Evolutionary conservation across 2,888 invertebrate species (phyloP).

Genomic region (Latheticus oryzae): DNA sequence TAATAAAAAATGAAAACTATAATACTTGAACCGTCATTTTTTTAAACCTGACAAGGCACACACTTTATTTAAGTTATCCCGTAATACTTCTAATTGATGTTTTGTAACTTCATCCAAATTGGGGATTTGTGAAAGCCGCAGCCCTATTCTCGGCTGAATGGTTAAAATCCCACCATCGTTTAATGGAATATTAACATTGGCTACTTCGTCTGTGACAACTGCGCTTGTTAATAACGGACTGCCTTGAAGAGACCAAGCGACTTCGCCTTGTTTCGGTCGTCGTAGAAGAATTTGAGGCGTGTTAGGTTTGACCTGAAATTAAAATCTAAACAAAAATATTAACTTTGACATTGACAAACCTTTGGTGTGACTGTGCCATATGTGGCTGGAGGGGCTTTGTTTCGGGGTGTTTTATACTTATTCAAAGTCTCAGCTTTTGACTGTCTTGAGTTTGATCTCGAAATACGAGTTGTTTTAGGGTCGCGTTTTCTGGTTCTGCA

Average conservation of each 20-base stretch:
- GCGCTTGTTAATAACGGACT: slow-evolving; percentile 73
- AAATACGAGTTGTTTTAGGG: slow-evolving; percentile 37
- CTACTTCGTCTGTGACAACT: slow-evolving; percentile 67
- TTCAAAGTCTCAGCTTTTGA: slow-evolving; percentile 28
- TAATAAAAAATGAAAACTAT: too few relatives aligned
- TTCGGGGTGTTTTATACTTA: slow-evolving; percentile 50
- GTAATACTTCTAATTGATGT: slow-evolving; percentile 64
- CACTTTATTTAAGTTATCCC: slow-evolving; percentile 40
- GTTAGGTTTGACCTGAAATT: slow-evolving; percentile 68
- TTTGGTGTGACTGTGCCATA: slow-evolving; percentile 59
- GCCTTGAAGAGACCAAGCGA: slow-evolving; percentile 76
- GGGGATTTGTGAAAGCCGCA: slow-evolving; percentile 65
- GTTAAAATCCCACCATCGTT: slow-evolving; percentile 73
- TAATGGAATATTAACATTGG: slow-evolving; percentile 76
- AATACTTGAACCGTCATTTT: too few relatives aligned
- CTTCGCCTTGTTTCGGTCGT: slow-evolving; percentile 73
- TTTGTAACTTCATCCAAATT: slow-evolving; percentile 63
- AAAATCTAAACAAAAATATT: slow-evolving; percentile 1
- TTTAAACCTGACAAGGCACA: too few relatives aligned
- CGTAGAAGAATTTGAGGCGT: slow-evolving; percentile 73
- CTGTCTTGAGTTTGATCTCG: slow-evolving; percentile 51
- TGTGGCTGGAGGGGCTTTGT: slow-evolving; percentile 40
- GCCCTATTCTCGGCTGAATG: slow-evolving; percentile 69
- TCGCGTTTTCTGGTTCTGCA: slow-evolving; percentile 37
- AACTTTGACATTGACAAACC: slow-evolving; percentile 43